A percentile compares a stretch with the other conserved stretches of the same genome.
phyloP scores from a whole-genome alignment of 2,797 vertebrate genomes.

The Tinamus major region DNA sequence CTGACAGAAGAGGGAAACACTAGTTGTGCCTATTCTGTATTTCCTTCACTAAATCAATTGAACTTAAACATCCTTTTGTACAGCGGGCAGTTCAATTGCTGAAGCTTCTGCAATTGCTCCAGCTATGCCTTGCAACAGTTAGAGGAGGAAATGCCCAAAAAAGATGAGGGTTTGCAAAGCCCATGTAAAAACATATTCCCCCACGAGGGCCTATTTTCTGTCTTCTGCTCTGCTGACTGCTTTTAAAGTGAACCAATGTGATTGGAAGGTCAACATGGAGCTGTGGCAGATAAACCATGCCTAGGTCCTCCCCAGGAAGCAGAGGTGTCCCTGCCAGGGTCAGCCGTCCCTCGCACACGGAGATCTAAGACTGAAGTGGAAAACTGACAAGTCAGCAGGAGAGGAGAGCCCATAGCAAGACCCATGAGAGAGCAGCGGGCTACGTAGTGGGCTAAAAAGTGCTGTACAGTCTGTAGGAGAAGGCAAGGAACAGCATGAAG shows the following conservation, averaged over 20 bases:
- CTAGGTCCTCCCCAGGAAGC: background rate
- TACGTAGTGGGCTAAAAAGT: background rate
- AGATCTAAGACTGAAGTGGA: background rate
- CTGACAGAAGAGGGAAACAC: background rate
- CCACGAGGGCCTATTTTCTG: background rate
- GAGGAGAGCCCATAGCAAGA: background rate
- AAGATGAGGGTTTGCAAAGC: background rate
- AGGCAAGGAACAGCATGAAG: background rate
- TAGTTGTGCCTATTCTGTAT: background rate
- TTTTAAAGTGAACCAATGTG: slow-evolving; percentile 9
- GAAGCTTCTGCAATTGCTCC: background rate
- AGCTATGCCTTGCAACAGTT: background rate
- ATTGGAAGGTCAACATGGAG: slow-evolving; percentile 10
- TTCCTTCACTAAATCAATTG: background rate
- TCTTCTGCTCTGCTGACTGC: background rate
- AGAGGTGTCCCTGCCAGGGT: background rate
- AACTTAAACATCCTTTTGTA: background rate
- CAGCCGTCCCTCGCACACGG: background rate
- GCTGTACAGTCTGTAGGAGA: background rate
- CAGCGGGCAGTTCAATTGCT: background rate
- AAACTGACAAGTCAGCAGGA: background rate
- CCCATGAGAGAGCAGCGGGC: accelerated
- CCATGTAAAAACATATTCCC: background rate
- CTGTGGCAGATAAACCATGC: background rate
- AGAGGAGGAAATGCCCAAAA: background rate